Percentiles rank a stretch among this genome's conserved stretches.
Evolutionary conservation across 2,797 vertebrate genomes (phyloP).

Genomic region (Clarias laeviceps): DNA sequence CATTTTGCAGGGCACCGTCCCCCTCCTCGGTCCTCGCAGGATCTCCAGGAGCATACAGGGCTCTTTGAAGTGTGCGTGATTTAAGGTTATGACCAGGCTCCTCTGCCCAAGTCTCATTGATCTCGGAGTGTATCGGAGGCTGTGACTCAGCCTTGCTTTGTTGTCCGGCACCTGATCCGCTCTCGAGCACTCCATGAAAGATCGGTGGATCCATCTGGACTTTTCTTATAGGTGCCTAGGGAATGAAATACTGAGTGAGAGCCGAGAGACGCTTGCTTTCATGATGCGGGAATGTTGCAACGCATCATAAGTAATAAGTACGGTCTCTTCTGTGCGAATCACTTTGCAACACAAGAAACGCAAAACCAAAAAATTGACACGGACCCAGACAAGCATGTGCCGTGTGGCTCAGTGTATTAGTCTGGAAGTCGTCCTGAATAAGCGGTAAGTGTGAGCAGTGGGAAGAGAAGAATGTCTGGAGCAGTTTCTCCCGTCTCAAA

Average conservation of each 20-base stretch:
- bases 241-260: slow-evolving; percentile 61
- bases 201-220: slow-evolving; percentile 52
- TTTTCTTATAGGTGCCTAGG: slow-evolving; percentile 41
- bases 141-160: slow-evolving; percentile 46
- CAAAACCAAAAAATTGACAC: not conserved
- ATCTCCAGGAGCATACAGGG: slow-evolving; percentile 36
- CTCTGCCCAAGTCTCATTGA: slow-evolving; percentile 54
- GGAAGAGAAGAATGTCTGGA: slow-evolving; percentile 39
- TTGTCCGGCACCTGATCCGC: slow-evolving; percentile 55
- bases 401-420: slow-evolving; percentile 8
- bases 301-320: slow-evolving; percentile 29
- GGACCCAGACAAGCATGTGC: not conserved
- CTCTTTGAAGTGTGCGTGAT: slow-evolving; percentile 66
- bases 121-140: slow-evolving; percentile 53
- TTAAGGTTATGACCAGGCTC: slow-evolving; percentile 57
- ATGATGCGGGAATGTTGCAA: slow-evolving; percentile 53
- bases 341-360: not conserved
- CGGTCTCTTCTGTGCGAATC: not conserved
- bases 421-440: slow-evolving; percentile 29
- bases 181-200: slow-evolving; percentile 47
- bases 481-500: slow-evolving; percentile 49
- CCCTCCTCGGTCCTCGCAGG: slow-evolving; percentile 24
- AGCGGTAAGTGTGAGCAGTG: slow-evolving; percentile 32
- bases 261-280: slow-evolving; percentile 55
- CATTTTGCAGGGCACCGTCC: slow-evolving; percentile 43